Evolutionary conservation across 2,797 vertebrate species (phyloP).

Genomic region (Arremon brunneinucha): DNA sequence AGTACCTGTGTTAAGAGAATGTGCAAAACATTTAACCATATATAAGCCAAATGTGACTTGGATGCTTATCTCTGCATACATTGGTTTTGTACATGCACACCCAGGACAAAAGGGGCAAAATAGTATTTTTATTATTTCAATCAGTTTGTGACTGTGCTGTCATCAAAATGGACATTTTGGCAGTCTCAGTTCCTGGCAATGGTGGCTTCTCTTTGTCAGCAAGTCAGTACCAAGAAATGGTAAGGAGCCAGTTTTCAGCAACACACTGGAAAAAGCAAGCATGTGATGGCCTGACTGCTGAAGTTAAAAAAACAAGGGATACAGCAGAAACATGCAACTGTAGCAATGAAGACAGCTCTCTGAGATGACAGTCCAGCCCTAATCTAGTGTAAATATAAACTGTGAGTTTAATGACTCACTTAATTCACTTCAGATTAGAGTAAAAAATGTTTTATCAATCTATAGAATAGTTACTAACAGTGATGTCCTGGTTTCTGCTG

Average conservation of each 20-base stretch:
- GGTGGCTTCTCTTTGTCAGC: not conserved
- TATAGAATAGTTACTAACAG: not conserved
- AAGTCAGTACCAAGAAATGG: not conserved
- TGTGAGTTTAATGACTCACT: not conserved
- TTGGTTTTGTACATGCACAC: not conserved
- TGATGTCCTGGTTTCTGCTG: not conserved
- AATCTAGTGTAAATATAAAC: not conserved
- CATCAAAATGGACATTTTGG: not conserved
- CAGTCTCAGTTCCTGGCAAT: not conserved
- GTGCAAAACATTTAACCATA: not conserved
- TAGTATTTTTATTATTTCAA: not conserved
- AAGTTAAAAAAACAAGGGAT: not conserved
- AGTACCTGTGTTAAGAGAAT: not conserved
- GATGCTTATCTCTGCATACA: not conserved
- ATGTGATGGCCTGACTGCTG: fast-evolving
- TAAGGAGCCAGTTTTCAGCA: not conserved
- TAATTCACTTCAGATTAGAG: not conserved
- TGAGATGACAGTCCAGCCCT: not conserved
- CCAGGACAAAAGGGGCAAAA: not conserved
- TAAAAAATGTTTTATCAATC: not conserved
- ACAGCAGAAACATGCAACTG: not conserved
- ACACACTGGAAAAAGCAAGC: not conserved
- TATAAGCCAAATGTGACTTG: not conserved
- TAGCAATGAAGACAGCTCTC: not conserved
- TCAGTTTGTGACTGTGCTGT: not conserved